phyloP scores from a whole-genome alignment of 2,888 invertebrate genomes.

The Drosophila histrio region DNA sequence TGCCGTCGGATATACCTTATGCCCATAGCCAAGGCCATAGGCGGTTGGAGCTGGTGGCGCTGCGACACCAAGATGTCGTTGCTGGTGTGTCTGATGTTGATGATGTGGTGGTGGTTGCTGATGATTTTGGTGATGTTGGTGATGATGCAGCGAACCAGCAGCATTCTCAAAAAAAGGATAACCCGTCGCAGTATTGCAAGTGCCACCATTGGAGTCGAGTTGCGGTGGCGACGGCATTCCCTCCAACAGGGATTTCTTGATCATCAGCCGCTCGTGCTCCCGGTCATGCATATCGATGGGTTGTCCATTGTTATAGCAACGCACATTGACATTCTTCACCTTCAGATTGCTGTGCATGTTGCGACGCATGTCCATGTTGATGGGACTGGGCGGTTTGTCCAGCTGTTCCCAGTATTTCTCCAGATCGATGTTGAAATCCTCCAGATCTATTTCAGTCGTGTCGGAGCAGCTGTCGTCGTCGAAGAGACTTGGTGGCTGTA shows the following conservation, averaged over 20 bases:
- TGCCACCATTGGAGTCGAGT: slow-evolving; percentile 61
- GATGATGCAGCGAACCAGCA: slow-evolving; percentile 75
- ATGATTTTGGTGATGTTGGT: background rate
- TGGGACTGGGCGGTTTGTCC: slow-evolving; percentile 83
- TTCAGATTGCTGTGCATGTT: slow-evolving; percentile 84
- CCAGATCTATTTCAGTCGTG: slow-evolving; percentile 83
- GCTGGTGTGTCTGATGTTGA: background rate
- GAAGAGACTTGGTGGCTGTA: slow-evolving; percentile 82
- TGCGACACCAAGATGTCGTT: slow-evolving; percentile 19
- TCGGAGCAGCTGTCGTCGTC: slow-evolving; percentile 84
- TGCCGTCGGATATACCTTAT: slow-evolving; percentile 82
- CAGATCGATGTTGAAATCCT: slow-evolving; percentile 84
- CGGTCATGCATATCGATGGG: slow-evolving; percentile 83
- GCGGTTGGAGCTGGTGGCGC: slow-evolving; percentile 22
- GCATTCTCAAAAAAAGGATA: slow-evolving; percentile 83
- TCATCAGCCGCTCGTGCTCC: slow-evolving; percentile 83
- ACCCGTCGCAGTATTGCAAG: slow-evolving; percentile 53
- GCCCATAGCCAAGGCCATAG: slow-evolving; percentile 67
- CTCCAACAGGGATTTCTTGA: slow-evolving; percentile 83
- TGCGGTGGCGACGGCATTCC: slow-evolving; percentile 84
- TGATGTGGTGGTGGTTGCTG: slow-evolving; percentile 4
- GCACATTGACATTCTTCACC: slow-evolving; percentile 83
- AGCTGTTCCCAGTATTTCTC: slow-evolving; percentile 84
- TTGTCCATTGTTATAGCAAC: slow-evolving; percentile 83
- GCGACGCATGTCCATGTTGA: slow-evolving; percentile 83